These are phyloP conservation scores for Apogon talboti DNA, from an alignment of 2,797 vertebrate species.

Conservation along the genomic window DNA sequence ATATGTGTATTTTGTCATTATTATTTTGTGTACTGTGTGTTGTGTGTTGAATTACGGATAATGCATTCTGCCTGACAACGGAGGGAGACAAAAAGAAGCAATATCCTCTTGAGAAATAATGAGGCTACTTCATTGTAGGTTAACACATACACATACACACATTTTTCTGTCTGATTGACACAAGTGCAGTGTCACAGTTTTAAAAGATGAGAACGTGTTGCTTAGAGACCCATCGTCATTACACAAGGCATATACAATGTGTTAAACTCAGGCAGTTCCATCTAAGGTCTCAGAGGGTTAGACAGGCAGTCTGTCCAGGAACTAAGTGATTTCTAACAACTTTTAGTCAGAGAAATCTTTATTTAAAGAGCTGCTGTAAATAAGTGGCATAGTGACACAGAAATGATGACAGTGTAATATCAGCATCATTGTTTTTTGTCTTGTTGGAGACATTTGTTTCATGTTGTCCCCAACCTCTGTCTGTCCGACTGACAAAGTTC, in stretches of 20 bases:
- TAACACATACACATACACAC: constrained; percentile 26
- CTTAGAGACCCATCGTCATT: constrained; percentile 49
- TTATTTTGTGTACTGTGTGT: constrained; percentile 14
- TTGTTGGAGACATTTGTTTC: too few relatives aligned
- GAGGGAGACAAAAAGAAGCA: constrained; percentile 65
- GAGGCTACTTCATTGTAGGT: constrained; percentile 59
- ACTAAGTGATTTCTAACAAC: constrained; percentile 1
- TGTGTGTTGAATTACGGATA: constrained; percentile 45
- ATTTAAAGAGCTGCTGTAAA: too few relatives aligned
- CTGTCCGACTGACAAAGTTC: too few relatives aligned
- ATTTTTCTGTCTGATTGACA: constrained; percentile 30
- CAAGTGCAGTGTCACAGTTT: constrained; percentile 24
- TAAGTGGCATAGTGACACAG: background rate
- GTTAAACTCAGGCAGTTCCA: constrained; percentile 24
- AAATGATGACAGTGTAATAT: too few relatives aligned
- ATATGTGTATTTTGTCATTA: constrained; percentile 11
- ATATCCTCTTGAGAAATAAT: constrained; percentile 79
- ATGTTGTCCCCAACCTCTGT: too few relatives aligned
- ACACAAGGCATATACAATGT: constrained; percentile 8
- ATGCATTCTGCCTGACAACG: constrained; percentile 31
- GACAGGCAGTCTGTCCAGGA: background rate
- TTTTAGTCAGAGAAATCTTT: background rate
- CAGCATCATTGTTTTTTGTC: too few relatives aligned
- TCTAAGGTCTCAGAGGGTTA: constrained; percentile 1
- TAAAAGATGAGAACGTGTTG: constrained; percentile 47